Evolutionary conservation across 2,888 invertebrate genomes (phyloP).

Genomic region (Volucella zonaria): DNA sequence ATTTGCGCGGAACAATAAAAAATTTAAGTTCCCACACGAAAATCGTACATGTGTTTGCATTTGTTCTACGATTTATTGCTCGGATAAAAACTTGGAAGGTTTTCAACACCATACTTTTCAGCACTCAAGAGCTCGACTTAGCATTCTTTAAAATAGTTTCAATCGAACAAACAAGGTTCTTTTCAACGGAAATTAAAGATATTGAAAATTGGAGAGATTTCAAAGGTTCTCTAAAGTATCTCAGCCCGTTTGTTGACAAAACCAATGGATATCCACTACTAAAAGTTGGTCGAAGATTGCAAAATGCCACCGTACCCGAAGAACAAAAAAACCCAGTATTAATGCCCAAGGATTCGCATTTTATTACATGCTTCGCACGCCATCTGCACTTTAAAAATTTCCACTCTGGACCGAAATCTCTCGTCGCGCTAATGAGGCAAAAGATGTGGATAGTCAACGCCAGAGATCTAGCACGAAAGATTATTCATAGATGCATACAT

Average conservation of each 20-base stretch:
- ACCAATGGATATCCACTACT: no score
- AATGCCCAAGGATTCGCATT: neutral
- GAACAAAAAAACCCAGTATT: neutral
- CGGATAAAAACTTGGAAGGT: neutral
- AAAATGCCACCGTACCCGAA: no score
- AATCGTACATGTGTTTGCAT: conserved; percentile 28
- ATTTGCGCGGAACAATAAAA: neutral
- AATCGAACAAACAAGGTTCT: neutral
- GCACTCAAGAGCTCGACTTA: neutral
- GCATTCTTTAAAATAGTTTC: conserved; percentile 13
- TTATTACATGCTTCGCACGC: no score
- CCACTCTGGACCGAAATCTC: no score
- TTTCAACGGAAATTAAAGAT: neutral
- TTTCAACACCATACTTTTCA: neutral
- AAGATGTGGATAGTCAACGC: no score
- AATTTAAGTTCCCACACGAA: conserved; percentile 19
- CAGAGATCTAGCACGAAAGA: no score
- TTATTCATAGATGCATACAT: neutral
- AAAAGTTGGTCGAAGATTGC: no score
- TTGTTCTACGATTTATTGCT: conserved; percentile 11
- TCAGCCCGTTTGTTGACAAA: neutral
- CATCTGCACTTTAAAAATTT: no score
- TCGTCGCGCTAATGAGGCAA: no score
- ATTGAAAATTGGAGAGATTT: neutral
- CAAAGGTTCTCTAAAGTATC: neutral